phyloP scores from a whole-genome alignment of 2,888 invertebrate species.

The Cryptosula pallasiana region DNA sequence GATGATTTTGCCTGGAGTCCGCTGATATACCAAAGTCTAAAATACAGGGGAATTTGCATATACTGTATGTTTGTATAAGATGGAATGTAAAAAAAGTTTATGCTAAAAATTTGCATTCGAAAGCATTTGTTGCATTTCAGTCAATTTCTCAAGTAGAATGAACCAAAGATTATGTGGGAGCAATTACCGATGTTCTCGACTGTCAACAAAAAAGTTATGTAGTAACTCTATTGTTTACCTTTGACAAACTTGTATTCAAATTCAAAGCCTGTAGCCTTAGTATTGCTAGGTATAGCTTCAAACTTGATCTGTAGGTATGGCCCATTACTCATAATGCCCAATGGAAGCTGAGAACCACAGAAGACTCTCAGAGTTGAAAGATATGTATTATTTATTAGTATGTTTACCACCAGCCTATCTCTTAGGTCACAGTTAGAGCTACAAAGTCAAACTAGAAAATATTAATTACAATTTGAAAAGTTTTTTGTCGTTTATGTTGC shows the following conservation, averaged over 20 bases:
- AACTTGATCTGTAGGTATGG: slow-evolving; percentile 3
- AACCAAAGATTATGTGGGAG: too few relatives aligned
- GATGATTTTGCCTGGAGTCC: slow-evolving; percentile 62
- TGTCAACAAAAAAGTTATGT: too few relatives aligned
- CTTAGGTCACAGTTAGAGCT: background rate
- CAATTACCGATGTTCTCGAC: too few relatives aligned
- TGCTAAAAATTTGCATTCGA: too few relatives aligned
- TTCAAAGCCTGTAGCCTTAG: slow-evolving; percentile 71
- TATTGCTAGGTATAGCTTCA: background rate
- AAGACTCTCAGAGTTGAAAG: background rate
- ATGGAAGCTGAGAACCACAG: background rate
- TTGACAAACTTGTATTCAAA: slow-evolving; percentile 82
- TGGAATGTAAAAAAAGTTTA: too few relatives aligned
- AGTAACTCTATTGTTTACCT: too few relatives aligned
- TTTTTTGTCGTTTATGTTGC: too few relatives aligned
- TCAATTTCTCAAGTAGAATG: too few relatives aligned
- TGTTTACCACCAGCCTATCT: background rate
- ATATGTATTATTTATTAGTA: slow-evolving; percentile 3
- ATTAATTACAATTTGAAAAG: too few relatives aligned
- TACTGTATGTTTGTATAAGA: too few relatives aligned
- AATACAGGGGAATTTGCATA: slow-evolving; percentile 32
- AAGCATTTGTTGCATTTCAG: too few relatives aligned
- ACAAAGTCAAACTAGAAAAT: background rate
- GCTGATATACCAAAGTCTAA: slow-evolving; percentile 82
- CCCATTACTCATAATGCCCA: slow-evolving; percentile 6